phyloP scores from a whole-genome alignment of 2,797 vertebrate genomes.

The Eulemur mongoz region DNA sequence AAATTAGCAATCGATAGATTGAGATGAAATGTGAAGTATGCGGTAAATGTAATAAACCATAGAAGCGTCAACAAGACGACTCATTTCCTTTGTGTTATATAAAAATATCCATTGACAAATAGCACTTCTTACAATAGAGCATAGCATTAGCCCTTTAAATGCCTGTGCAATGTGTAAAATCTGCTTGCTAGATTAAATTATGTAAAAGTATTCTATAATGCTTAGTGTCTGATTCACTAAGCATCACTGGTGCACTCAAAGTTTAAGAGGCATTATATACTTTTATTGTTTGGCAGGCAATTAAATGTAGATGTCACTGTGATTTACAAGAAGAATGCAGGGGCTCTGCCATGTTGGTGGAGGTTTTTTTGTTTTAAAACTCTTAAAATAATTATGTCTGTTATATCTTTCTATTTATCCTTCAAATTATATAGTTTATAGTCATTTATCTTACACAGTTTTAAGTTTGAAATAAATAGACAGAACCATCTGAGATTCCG shows the following conservation, averaged over 20 bases:
- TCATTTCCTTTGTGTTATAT: slow-evolving; percentile 66
- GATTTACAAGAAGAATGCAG: slow-evolving; percentile 42
- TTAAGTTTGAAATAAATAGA: slow-evolving; percentile 39
- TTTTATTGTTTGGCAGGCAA: slow-evolving; percentile 60
- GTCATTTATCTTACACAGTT: slow-evolving; percentile 19
- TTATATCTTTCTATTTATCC: slow-evolving; percentile 47
- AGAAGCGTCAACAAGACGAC: slow-evolving; percentile 56
- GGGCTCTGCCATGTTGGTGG: not conserved
- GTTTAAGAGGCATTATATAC: slow-evolving; percentile 59
- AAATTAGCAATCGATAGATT: slow-evolving; percentile 54
- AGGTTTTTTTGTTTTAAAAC: not conserved
- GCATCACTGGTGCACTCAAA: slow-evolving; percentile 5
- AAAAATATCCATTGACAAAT: slow-evolving; percentile 41
- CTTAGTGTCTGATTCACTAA: slow-evolving; percentile 65
- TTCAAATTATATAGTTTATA: slow-evolving; percentile 17
- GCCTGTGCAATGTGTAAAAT: slow-evolving; percentile 52
- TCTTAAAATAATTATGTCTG: slow-evolving; percentile 38
- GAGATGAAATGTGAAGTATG: slow-evolving; percentile 42
- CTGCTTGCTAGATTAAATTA: slow-evolving; percentile 74
- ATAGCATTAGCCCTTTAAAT: slow-evolving; percentile 54
- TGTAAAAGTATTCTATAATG: slow-evolving; percentile 55
- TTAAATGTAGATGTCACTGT: slow-evolving; percentile 58
- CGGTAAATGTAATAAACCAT: not conserved
- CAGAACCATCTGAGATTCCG: not conserved
- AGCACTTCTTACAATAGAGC: slow-evolving; percentile 59